Evolutionary conservation across 2,888 invertebrate species (phyloP), one percentile per base, ranked within the genome.

Genomic region (Tuta absoluta): DNA sequence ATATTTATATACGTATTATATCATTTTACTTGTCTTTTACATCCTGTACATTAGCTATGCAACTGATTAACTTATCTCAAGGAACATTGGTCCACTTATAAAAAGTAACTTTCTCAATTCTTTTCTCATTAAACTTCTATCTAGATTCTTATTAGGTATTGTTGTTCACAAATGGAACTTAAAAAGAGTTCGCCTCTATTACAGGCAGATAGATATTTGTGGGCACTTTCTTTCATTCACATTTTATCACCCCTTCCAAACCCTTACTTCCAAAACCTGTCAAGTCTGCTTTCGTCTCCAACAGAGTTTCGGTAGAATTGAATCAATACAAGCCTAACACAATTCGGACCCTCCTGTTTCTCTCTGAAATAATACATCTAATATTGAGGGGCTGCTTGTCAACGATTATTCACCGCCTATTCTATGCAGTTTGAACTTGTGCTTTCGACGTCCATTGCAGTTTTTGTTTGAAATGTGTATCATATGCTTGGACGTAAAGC

Each of bases 321-420:
- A 65, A 66, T 62, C 66, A 66, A 63, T 63, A 64, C 59, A 63
- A 63, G 45, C 65, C 61, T 62, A 66, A 69, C 66, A 57, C 63
- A 45, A 65, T 65, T 65, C 53, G 51, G 28, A 61, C 59, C 63
- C 65, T 63, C 49, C 14, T n/a, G 41, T 45, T 48, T 48, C 48
- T 70, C 75, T 69, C 74, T 74, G 75, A 78, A 80, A 75, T 81
- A 80, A 81, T 79, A 76, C 72, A 72, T 75, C 75, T 77, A 75
- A 79, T 77, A 74, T 72, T 66, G 72, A 75, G 75, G 80, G 76
- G 71, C 70, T 72, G 71, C 66, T 68, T 73, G 80, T 79, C 80
- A 75, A 70, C 75, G 64, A 64, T 64, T 64, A 64, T 59, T 59
- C 64, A 63, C 41, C 60, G 49, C 28, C 33, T 12, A 5, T 14